A percentile compares a stretch with the other conserved stretches of the same genome.
These are phyloP conservation scores for Urocitellus parryii DNA, from an alignment of 2,113 vertebrate genomes.

Conservation along the genomic window DNA sequence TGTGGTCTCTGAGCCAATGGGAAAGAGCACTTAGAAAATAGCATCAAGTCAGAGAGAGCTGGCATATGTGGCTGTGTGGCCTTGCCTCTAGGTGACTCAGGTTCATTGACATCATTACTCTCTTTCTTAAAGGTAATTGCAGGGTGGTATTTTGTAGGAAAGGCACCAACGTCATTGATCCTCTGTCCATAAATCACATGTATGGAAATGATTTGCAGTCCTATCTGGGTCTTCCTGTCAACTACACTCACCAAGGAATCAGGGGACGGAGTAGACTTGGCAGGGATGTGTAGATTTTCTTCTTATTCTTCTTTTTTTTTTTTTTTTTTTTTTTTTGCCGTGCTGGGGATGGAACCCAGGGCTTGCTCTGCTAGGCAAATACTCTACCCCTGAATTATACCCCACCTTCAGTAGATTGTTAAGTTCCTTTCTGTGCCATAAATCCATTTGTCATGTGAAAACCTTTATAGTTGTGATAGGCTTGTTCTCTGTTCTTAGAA, in stretches of 20 bases:
- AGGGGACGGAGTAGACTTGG: rapidly evolving
- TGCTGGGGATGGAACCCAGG: background rate
- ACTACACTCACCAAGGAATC: background rate
- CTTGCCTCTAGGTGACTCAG: background rate
- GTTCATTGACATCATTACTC: background rate
- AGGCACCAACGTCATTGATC: background rate
- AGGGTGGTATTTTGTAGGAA: background rate
- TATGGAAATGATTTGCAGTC: background rate
- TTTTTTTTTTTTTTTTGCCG: too few species aligned
- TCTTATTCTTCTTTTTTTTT: too few species aligned
- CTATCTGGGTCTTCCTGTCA: background rate
- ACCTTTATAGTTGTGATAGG: background rate
- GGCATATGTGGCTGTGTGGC: rapidly evolving
- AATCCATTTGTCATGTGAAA: background rate
- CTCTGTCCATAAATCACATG: background rate
- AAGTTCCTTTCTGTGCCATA: background rate
- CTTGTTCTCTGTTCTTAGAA: background rate
- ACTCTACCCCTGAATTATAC: background rate
- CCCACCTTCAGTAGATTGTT: background rate
- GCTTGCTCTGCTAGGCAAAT: background rate
- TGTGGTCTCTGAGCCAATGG: background rate
- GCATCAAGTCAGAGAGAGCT: background rate
- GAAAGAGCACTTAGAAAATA: background rate
- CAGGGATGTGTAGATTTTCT: background rate
- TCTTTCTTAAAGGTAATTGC: background rate